Evolutionary conservation across 2,113 vertebrate genomes (phyloP), one percentile per base, ranked within the genome.

Genomic region (Takifugu bimaculatus): DNA sequence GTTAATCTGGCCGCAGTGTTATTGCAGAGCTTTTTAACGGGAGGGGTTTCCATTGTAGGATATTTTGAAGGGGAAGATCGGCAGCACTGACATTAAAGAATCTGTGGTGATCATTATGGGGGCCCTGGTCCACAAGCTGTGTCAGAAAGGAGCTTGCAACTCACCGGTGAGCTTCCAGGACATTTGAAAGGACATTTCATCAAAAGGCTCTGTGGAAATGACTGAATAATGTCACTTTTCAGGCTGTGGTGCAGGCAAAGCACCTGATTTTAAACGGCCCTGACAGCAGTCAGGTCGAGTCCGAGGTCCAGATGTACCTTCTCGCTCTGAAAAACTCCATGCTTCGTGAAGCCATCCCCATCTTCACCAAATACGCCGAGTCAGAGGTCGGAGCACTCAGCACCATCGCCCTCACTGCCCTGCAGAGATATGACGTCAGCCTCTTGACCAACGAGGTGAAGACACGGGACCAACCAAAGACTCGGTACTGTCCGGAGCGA

Each of bases 261-360:
- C 93, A 94, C 69, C 59, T 94, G 83, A 92, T 99, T 72, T 72
- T 99, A 27, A 88, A 82, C 2, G 94, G 95, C 35, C 87, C 93
- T 13, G 91, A 92, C 57, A 93, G 88, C 67, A 81, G 94, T 13
- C 62, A 72, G 15, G 92, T 87, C 7, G 94, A 90, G 48, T 91
- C 93, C 1, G 92, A 96, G 6, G 86, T 92, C 32, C 92, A 82
- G 84, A 94, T 94, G 92, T 95, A 94, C 79, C 88, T 99, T 54
- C 85, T 99, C 80, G 92, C 95, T 13, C 75, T 99, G 72, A 99
- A 98, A 85, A 99, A 99, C 0, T 94, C 96, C 0, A 77, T 96
- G 52, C 91, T 99, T 29, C 94, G 93, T 0, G 94, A 98, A 74
- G 94, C 90, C 54, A 89, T 99, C 80, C 94, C 95, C 0, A 58